Evolutionary conservation across 2,797 vertebrate genomes (phyloP), one percentile per base, ranked within the genome.

Genomic region (Lates japonicus): DNA sequence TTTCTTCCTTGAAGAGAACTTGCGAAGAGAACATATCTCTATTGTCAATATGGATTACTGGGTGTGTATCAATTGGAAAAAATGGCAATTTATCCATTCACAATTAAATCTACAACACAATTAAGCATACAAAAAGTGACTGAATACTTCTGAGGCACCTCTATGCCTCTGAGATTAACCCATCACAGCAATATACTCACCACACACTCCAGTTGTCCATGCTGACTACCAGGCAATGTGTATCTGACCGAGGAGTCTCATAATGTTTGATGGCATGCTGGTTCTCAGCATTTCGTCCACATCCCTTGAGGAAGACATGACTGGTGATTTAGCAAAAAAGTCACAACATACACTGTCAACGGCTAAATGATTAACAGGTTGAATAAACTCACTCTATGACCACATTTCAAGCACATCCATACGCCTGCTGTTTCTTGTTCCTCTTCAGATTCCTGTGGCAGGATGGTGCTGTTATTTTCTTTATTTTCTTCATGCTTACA

Each of bases 371-470:
- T 9, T 4, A 61, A 61, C 25, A 0, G 7, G 9, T n/a, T 0
- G 9, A 51, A 55, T 22, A 39, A 61, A 62, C 94, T 92, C 95
- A 99, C 98, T 94, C 95, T 96, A 76, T 99, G 96, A 67, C 97
- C 97, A 83, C 98, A 99, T 95, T 98, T 98, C 80, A 99, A 95
- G 94, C 98, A 99, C 82, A 98, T 94, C 98, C 98, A 99, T 83
- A 98, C 71, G 0, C 90, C 83, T 52, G 92, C 81, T n/a, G 83
- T 68, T 82, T 96, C 96, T 3, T 51, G 29, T 20, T 76, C 88
- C n/a, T 91, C 88, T 19, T 86, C 75, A 0, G 81, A 14, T 3
- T 89, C 81, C 54, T 91, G 92, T 1, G 80, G 35, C 68, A 87
- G 82, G 14, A 90, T 82, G 41, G 84, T 59, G 75, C 16, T 60